phyloP scores from a whole-genome alignment of 1,140 invertebrate species.

The Matsumurasca onukii region DNA sequence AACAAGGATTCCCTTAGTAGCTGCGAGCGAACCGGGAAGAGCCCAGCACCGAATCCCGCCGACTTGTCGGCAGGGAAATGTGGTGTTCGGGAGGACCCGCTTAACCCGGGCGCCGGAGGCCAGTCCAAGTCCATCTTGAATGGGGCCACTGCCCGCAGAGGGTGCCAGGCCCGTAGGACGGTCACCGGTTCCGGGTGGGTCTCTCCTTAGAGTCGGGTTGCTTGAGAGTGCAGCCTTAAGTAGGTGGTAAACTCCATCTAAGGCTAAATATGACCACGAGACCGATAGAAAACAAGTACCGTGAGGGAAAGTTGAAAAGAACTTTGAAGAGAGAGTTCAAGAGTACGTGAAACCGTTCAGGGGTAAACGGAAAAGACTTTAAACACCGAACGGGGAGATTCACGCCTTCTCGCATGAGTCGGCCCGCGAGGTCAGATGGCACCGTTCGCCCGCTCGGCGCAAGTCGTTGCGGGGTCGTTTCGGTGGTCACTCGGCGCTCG shows the following conservation, averaged over 20 bases:
- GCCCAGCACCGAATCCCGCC: too few relatives aligned
- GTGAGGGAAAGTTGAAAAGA: slow-evolving; percentile 82
- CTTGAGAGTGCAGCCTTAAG: slow-evolving; percentile 83
- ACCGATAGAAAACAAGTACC: slow-evolving; percentile 90
- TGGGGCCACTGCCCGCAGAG: too few relatives aligned
- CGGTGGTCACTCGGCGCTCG: background rate
- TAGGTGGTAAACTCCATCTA: slow-evolving; percentile 85
- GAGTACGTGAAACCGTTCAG: slow-evolving; percentile 65
- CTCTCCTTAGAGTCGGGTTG: slow-evolving; percentile 74
- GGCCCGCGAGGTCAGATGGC: too few relatives aligned
- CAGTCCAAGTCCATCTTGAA: too few relatives aligned
- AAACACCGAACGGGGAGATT: slow-evolving; percentile 32
- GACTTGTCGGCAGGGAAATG: too few relatives aligned
- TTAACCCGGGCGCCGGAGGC: too few relatives aligned
- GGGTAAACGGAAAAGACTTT: slow-evolving; percentile 61
- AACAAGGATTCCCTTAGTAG: too few relatives aligned
- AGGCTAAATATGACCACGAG: slow-evolving; percentile 81
- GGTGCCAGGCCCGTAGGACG: too few relatives aligned
- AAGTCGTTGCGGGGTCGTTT: too few relatives aligned
- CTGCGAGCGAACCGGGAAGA: too few relatives aligned
- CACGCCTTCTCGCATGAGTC: slow-evolving; percentile 31
- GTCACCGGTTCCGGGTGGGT: slow-evolving; percentile 56
- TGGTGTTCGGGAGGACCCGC: too few relatives aligned
- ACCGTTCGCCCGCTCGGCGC: too few relatives aligned
- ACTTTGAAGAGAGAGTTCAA: slow-evolving; percentile 17